Evolutionary conservation across 2,888 invertebrate genomes (phyloP), one percentile per base, ranked within the genome.

Genomic region (Neocrepidodera transversa): DNA sequence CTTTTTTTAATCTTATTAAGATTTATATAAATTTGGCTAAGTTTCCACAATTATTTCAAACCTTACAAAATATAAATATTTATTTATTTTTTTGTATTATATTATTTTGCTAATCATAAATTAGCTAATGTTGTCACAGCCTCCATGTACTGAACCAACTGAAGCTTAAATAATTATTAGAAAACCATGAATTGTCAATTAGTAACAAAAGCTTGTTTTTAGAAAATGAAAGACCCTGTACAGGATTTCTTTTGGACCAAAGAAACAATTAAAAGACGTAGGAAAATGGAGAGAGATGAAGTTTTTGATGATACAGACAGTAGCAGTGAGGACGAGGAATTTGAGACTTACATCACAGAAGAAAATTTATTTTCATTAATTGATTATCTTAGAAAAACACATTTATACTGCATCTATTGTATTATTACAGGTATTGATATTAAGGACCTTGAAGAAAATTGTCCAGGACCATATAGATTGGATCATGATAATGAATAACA

Each of bases 381-480:
- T 47, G 68, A 73, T 60, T 91, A 93, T 76, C 78, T 93, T 53
- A 82, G 92, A 56, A 82, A 80, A n/a, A 85, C 83, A 30, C 87
- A 92, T 76, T 82, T 82, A 54, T 93, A 91, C 76, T 93, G 93
- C 74, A 84, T 90, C 50, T 93, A 91, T 88, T 93, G 93, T 81
- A 90, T 88, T 8, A 84, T 86, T 3, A 83, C 83, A 45, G 91
- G 85, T 76, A 82, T 86, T 58, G 86, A 87, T 78, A 78, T 78
- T 47, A 80, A 83, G 23, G 90, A 91, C 75, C 72, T 90, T 61
- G 73, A 76, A 42, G 76, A 79, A 8, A 85, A 84, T 71, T 91
- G 91, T 77, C 89, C 90, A 1, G 91, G 91, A 2, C 78, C 78
- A 13, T 83, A 83, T 40, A 82, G 87, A 71, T 84, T 83, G 69